These are phyloP conservation scores for Bothrops jararaca DNA, from an alignment of 2,113 vertebrate species.

Conservation along the genomic window DNA sequence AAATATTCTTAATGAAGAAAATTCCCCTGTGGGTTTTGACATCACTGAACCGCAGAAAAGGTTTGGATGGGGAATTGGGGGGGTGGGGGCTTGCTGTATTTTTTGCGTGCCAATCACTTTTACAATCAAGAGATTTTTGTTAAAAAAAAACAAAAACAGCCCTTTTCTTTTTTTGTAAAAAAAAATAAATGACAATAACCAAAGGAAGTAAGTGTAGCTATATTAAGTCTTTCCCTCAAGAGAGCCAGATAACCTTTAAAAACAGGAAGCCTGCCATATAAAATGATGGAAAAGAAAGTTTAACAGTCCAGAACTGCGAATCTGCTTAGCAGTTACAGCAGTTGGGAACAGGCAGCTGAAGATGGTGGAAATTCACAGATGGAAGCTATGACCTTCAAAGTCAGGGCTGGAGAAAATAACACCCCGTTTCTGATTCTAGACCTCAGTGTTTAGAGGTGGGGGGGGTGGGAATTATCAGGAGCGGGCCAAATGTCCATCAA, in stretches of 20 bases:
- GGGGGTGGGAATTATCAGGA: not conserved
- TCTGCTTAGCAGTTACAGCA: conserved; percentile 31
- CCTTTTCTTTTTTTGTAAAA: not conserved
- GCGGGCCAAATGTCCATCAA: not conserved
- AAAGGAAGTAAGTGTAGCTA: conserved; percentile 66
- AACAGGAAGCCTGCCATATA: conserved; percentile 68
- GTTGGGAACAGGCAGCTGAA: conserved; percentile 6
- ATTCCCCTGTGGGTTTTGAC: conserved; percentile 41
- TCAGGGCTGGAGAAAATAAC: not conserved
- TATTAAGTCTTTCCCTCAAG: conserved; percentile 60
- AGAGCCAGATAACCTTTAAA: conserved; percentile 65
- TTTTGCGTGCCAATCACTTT: conserved; percentile 47
- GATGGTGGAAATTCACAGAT: conserved; percentile 5
- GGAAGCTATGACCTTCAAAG: conserved; percentile 15
- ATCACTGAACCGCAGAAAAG: conserved; percentile 44
- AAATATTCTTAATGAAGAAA: conserved; percentile 31
- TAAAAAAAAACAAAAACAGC: conserved; percentile 6
- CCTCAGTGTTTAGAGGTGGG: rapidly evolving
- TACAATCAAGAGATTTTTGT: conserved; percentile 37
- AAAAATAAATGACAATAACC: conserved; percentile 63
- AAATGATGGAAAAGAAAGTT: conserved; percentile 45
- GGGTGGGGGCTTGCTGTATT: conserved; percentile 40
- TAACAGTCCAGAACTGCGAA: conserved; percentile 37
- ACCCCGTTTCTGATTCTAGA: not conserved
- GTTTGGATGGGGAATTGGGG: not conserved